phyloP scores from a whole-genome alignment of 2,888 invertebrate genomes.

The Dromius quadrimaculatus region DNA sequence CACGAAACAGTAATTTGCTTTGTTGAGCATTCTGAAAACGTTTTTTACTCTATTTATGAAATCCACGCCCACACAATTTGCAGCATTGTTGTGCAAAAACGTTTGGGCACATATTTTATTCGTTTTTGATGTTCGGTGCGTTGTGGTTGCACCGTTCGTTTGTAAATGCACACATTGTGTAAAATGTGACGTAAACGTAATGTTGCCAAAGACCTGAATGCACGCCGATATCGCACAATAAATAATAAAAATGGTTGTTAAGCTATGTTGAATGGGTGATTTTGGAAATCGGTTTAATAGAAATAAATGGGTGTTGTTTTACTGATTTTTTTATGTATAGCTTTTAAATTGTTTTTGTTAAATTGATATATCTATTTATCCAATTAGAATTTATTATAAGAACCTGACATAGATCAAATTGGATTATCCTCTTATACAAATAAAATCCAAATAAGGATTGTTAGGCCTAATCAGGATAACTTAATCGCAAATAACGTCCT shows the following conservation, averaged over 20 bases:
- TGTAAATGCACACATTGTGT: conserved; percentile 32
- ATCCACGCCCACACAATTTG: conserved; percentile 58
- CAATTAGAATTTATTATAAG: too few species aligned
- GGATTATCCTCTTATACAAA: too few species aligned
- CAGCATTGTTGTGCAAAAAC: conserved; percentile 52
- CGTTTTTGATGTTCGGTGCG: conserved; percentile 38
- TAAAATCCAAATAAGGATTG: too few species aligned
- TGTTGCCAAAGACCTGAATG: neutral
- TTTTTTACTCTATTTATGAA: conserved; percentile 55
- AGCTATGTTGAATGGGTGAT: conserved; percentile 14
- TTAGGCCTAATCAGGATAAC: too few species aligned
- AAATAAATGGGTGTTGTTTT: too few species aligned
- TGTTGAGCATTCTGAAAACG: conserved; percentile 60
- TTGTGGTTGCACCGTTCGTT: conserved; percentile 39
- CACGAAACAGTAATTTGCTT: conserved; percentile 60
- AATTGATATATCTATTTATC: too few species aligned
- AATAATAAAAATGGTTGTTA: conserved; percentile 27
- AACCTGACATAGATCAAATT: too few species aligned
- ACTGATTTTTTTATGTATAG: too few species aligned
- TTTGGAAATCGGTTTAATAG: neutral
- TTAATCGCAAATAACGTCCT: too few species aligned
- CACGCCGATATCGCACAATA: neutral
- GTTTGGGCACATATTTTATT: conserved; percentile 46
- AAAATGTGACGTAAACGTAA: too few species aligned
- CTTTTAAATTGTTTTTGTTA: too few species aligned